Evolutionary conservation across 2,113 vertebrate species (phyloP).

Genomic region (Andinoacara biseriatus): DNA sequence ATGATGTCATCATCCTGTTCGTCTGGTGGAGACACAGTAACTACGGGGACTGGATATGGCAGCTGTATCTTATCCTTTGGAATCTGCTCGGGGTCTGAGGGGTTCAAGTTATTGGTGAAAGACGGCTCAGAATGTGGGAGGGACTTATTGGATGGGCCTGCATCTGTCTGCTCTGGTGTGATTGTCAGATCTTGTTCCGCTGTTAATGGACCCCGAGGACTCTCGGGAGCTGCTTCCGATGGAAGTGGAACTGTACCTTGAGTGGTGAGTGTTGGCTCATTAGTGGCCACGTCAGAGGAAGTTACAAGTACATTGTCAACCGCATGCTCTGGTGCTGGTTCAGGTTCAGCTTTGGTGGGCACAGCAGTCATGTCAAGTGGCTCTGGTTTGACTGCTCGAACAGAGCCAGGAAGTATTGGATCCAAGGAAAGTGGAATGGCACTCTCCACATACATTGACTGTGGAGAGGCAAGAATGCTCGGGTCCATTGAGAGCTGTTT

Average conservation of each 20-base stretch:
- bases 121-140: conserved; percentile 35
- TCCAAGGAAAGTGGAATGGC: conserved; percentile 76
- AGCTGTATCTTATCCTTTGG: conserved; percentile 50
- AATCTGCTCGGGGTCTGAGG: conserved; percentile 52
- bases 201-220: conserved; percentile 26
- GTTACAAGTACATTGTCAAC: conserved; percentile 7
- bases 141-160: conserved; percentile 23
- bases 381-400: conserved; percentile 40
- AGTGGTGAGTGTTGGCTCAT: conserved; percentile 33
- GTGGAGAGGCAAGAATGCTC: conserved; percentile 74
- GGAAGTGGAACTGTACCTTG: background rate
- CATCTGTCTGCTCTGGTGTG: conserved; percentile 26
- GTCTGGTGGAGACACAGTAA: conserved; percentile 74
- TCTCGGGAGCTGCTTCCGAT: conserved; percentile 18
- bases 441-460: conserved; percentile 77
- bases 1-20: conserved; percentile 52
- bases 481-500: conserved; percentile 80
- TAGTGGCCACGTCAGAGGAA: conserved; percentile 36
- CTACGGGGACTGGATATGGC: conserved; percentile 71
- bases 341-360: background rate
- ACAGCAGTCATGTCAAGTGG: conserved; percentile 26
- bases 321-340: conserved; percentile 19
- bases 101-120: conserved; percentile 38
- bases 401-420: conserved; percentile 61
- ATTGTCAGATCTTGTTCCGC: conserved; percentile 25